These are phyloP conservation scores for Rhynchotus rufescens DNA, from an alignment of 2,797 vertebrate genomes.

Conservation along the genomic window DNA sequence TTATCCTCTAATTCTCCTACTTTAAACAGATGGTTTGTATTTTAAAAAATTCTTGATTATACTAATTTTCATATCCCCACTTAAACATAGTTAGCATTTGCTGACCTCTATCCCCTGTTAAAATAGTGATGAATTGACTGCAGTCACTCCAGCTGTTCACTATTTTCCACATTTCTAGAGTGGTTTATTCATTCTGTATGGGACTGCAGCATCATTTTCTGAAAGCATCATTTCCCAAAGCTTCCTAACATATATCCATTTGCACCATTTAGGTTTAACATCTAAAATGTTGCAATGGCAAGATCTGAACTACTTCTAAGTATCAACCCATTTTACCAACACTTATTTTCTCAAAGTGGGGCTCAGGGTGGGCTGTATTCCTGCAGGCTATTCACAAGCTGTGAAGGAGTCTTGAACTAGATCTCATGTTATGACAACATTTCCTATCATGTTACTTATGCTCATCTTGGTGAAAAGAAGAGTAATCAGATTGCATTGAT, in stretches of 20 bases:
- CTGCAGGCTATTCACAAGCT: not conserved
- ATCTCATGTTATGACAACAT: not conserved
- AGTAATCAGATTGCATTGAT: not conserved
- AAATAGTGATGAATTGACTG: constrained; percentile 49
- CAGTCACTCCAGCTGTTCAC: constrained; percentile 68
- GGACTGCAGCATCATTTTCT: constrained; percentile 33
- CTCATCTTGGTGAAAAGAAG: constrained; percentile 3
- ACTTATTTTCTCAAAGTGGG: not conserved
- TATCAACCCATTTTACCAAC: constrained; percentile 16
- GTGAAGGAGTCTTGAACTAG: not conserved
- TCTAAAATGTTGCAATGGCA: constrained; percentile 10
- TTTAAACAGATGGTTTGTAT: constrained; percentile 69
- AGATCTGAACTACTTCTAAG: constrained; percentile 33
- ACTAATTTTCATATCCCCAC: constrained; percentile 59
- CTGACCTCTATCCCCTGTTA: constrained; percentile 56
- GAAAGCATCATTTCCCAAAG: constrained; percentile 1
- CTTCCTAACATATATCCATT: constrained; percentile 29
- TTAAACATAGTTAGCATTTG: constrained; percentile 65
- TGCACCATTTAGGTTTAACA: not conserved
- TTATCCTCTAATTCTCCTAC: constrained; percentile 53
- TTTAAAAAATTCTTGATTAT: constrained; percentile 64
- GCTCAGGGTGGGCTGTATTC: not conserved
- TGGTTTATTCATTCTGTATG: constrained; percentile 42
- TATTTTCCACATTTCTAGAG: constrained; percentile 53
- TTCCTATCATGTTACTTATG: not conserved